These are phyloP conservation scores for Nomia melanderi DNA, from an alignment of 1,140 invertebrate species.

Conservation along the genomic window DNA sequence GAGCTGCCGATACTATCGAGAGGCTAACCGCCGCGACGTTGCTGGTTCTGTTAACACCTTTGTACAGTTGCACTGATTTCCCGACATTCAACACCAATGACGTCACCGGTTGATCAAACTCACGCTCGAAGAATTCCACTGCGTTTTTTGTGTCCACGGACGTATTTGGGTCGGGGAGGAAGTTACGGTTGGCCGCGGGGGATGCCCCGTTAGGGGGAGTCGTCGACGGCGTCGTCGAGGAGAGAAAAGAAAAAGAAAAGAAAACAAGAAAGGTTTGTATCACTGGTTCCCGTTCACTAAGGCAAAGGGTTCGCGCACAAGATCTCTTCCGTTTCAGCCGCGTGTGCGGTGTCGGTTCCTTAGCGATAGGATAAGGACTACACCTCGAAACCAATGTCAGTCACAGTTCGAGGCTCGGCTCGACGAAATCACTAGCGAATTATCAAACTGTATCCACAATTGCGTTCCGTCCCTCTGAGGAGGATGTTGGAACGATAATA, in stretches of 20 bases:
- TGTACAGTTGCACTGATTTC: slow-evolving; percentile 26
- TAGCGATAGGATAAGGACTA: slow-evolving; percentile 34
- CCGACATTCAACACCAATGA: slow-evolving; percentile 32
- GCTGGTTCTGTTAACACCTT: slow-evolving; percentile 15
- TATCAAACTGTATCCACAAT: slow-evolving; percentile 23
- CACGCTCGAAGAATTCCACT: slow-evolving; percentile 18
- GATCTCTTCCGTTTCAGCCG: background rate
- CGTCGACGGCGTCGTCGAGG: no score
- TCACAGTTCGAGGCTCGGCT: slow-evolving; percentile 24
- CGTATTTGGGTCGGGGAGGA: background rate
- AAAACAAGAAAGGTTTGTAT: background rate
- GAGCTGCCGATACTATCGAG: no score
- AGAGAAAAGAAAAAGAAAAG: background rate
- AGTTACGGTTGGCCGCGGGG: no score
- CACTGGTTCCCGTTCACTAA: slow-evolving; percentile 27
- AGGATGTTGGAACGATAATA: background rate
- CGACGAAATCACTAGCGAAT: slow-evolving; percentile 34
- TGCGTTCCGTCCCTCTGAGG: background rate
- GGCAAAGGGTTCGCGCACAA: slow-evolving; percentile 14
- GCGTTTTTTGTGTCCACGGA: background rate
- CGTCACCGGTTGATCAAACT: slow-evolving; percentile 27
- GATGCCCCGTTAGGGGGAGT: no score
- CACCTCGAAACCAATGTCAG: slow-evolving; percentile 29
- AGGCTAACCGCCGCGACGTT: no score
- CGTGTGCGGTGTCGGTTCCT: slow-evolving; percentile 15